Base-by-base conservation (phyloP, 2,113 vertebrate genomes). In the Limnothrissa miodon region DNA sequence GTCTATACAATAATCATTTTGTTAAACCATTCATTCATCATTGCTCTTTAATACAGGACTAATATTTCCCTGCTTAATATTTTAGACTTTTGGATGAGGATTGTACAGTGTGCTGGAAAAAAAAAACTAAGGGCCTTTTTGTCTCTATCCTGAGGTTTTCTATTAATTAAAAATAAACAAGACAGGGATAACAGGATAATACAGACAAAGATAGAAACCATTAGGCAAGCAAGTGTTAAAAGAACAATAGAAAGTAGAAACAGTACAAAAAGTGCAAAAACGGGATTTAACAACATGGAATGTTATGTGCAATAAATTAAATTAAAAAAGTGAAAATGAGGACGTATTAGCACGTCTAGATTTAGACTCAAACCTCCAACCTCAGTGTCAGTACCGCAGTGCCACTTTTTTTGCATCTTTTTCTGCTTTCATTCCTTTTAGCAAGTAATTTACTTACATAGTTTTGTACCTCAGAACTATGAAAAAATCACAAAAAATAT, bases 401-500 rank as follows among this genome's bases (percentile, higher is more conserved):
- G 66, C 66, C 66, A 74, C 66, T 74, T 74, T 74, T 59, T 83
- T 74, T 19, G 51, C 66, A 36, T 83, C n/a, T 56, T 46, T 36
- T 70, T 36, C 36, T 36, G 66, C 66, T 74, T 74, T 29, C 36
- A 74, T 74, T 74, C 29, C 66, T 36, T 74, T 74, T 9, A 33
- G 33, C 66, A 39, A 74, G 33, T 39, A 83, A 45, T n/a, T 70
- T 44, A 44, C 39, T 81, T 78, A 80, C 0, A 56, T 81, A 53
- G 46, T 79, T 79, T 45, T 39, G 56, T n/a, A 81, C 21, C 56
- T 81, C 23, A 36, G 39, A 86, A 82, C 84, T 45, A 82, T 44
- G 39, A 23, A 80, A 85, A 81, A 82, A 81, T 84, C 4, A 79
- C 84, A 83, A 19, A 85, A 85, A 42, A 42, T 42, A 86, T 85